Conservation (phyloP, 2,797 vertebrate species). For the Enteromius trimaculatus region DNA sequence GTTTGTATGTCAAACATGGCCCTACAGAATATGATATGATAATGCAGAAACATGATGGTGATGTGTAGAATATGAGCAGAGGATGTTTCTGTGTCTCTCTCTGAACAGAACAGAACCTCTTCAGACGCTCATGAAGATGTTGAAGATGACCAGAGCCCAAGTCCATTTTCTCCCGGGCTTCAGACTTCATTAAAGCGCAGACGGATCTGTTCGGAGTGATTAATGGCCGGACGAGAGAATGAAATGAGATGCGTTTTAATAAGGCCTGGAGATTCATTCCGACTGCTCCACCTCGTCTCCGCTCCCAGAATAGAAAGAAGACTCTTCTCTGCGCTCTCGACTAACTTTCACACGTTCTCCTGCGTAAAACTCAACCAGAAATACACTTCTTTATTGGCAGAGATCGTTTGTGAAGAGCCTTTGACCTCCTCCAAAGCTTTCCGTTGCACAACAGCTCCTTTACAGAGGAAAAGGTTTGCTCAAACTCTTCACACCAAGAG, state of each 20-base stretch:
- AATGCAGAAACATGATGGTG: too few relatives aligned
- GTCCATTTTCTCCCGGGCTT: neutral
- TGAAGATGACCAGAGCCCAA: neutral
- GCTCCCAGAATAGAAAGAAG: conserved; percentile 25
- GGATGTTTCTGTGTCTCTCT: neutral
- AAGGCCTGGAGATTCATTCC: conserved; percentile 29
- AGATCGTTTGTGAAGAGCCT: neutral
- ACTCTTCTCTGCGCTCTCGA: neutral
- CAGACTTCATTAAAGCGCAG: conserved; percentile 33
- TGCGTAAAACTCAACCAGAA: neutral
- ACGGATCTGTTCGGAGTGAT: conserved; percentile 47
- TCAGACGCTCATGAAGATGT: neutral
- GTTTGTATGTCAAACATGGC: too few relatives aligned
- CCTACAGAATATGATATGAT: too few relatives aligned
- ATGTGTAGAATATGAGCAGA: too few relatives aligned
- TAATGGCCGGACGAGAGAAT: conserved; percentile 30
- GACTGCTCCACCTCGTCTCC: conserved; percentile 21
- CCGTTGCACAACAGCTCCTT: neutral
- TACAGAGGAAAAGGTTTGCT: neutral
- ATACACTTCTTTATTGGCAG: neutral
- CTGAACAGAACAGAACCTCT: neutral
- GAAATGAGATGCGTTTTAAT: conserved; percentile 45
- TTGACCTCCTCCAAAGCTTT: neutral
- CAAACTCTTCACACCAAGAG: neutral
- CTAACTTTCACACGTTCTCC: neutral